A percentile compares a stretch with the other conserved stretches of the same genome.
Evolutionary conservation across 2,797 vertebrate species (phyloP).

Genomic region (Catharus ustulatus): DNA sequence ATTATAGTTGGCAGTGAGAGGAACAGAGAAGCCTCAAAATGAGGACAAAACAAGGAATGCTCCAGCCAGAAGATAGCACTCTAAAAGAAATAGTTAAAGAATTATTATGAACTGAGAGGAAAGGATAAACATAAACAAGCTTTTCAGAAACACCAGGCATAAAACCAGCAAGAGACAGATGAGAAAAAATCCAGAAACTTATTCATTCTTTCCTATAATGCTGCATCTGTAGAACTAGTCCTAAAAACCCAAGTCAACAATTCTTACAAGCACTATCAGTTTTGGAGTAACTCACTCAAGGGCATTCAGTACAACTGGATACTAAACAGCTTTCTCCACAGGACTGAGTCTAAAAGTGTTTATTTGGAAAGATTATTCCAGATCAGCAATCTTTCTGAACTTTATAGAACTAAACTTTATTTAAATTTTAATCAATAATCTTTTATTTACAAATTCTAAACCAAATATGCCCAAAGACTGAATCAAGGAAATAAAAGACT

Average conservation of each 20-base stretch:
- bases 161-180: neutral
- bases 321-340: neutral
- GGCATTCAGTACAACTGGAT: neutral
- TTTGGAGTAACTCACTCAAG: neutral
- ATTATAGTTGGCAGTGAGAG: neutral
- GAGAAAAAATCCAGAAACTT: accelerated
- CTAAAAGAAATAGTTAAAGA: neutral
- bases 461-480: neutral
- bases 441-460: neutral
- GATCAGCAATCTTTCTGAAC: neutral
- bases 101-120: neutral
- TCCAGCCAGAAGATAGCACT: neutral
- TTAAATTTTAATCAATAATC: neutral
- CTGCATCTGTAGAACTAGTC: neutral
- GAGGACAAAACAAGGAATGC: neutral
- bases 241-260: neutral
- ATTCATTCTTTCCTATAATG: neutral
- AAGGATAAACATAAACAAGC: neutral
- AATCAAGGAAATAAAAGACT: neutral
- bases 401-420: neutral
- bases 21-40: neutral
- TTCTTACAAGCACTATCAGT: neutral
- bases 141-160: neutral
- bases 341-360: neutral
- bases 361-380: neutral